A percentile compares a stretch with the other conserved stretches of the same genome.
These are phyloP conservation scores for Altica lythri DNA, from an alignment of 2,888 invertebrate genomes.

Conservation along the genomic window DNA sequence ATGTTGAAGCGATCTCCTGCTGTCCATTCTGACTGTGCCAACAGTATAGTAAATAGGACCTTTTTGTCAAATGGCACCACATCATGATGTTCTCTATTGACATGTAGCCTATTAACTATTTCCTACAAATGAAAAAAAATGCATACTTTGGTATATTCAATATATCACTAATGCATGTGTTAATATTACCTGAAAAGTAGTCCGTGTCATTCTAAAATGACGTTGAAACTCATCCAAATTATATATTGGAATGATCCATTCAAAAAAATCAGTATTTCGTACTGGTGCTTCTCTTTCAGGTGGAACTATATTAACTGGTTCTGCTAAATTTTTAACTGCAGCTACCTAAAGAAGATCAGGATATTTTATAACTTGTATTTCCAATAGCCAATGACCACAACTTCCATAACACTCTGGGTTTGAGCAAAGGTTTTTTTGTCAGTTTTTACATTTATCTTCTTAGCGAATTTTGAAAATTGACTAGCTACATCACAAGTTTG, in stretches of 20 bases:
- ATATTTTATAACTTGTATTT: too few species aligned
- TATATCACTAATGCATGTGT: not conserved
- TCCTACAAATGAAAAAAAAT: not conserved
- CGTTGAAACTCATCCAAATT: not conserved
- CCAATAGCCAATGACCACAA: too few species aligned
- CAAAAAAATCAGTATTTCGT: not conserved
- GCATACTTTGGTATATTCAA: not conserved
- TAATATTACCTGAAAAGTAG: not conserved
- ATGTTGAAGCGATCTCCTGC: too few species aligned
- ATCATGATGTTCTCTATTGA: not conserved
- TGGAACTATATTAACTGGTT: too few species aligned
- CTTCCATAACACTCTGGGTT: too few species aligned
- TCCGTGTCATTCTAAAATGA: not conserved
- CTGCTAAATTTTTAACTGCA: too few species aligned
- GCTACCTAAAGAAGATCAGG: too few species aligned
- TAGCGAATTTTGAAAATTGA: too few species aligned
- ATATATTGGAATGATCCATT: not conserved
- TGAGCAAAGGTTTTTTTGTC: too few species aligned
- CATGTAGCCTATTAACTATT: not conserved
- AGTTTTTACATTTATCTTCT: too few species aligned
- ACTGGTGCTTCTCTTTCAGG: not conserved
- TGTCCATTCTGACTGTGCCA: too few species aligned
- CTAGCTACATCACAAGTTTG: too few species aligned
- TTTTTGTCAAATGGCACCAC: slow-evolving; percentile 24
- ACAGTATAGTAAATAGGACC: slow-evolving; percentile 16